phyloP scores from a whole-genome alignment of 2,888 invertebrate genomes.

The Limnephilus auricula region DNA sequence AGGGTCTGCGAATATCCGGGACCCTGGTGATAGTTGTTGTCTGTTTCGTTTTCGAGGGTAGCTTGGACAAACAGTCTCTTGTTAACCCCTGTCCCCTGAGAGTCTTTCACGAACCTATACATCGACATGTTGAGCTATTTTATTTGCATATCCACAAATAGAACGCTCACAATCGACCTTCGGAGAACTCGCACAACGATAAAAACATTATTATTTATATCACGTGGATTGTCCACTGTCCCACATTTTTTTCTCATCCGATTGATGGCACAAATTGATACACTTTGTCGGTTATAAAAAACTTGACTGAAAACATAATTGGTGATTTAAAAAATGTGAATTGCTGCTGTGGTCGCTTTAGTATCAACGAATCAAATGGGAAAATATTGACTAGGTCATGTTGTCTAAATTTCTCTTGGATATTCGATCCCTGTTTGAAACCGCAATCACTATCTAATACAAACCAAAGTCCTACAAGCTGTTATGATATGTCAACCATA shows the following conservation, averaged over 20 bases:
- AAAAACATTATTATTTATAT: conserved; percentile 2
- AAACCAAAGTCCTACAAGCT: not conserved
- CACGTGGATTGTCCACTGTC: not conserved
- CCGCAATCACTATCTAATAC: conserved; percentile 14
- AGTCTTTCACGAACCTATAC: conserved; percentile 89
- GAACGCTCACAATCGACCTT: conserved; percentile 27
- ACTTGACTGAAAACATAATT: not conserved
- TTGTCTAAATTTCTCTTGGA: not conserved
- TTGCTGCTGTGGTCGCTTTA: not conserved
- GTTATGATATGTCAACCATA: not conserved
- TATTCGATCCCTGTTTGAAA: not conserved
- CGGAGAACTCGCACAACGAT: not conserved
- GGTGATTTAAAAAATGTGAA: not conserved
- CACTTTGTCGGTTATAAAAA: not conserved
- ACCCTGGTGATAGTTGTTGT: conserved; percentile 69
- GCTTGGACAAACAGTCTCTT: conserved; percentile 88
- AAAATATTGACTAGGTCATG: not conserved
- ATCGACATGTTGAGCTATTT: conserved; percentile 78
- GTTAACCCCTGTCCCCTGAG: conserved; percentile 71
- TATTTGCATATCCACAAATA: conserved; percentile 49
- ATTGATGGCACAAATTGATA: not conserved
- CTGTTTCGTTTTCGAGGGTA: conserved; percentile 81
- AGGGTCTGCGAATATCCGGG: conserved; percentile 46
- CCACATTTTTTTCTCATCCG: not conserved
- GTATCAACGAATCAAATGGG: not conserved